Evolutionary conservation across 1,140 invertebrate species (phyloP), one percentile per base, ranked within the genome.

Genomic region (Leptopilina clavipes): DNA sequence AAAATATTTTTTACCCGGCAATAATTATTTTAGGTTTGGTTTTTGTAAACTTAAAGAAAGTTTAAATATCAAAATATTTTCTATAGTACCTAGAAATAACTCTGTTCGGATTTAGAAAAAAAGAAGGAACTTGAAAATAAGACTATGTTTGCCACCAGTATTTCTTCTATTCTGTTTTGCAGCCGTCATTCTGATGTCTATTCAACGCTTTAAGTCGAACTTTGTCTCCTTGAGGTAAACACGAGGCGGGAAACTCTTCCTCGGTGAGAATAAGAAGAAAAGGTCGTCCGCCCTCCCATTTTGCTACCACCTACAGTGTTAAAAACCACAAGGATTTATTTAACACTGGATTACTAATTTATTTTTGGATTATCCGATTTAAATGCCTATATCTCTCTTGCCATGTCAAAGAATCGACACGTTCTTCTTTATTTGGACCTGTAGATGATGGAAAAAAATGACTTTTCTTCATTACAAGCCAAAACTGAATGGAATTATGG

Each of bases 161-260:
- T 52, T 52, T 65, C 25, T 31, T 12, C 59, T 65, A n/a, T 65
- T 22, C 59, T 65, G 25, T 44, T 52, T 40, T 8, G 17, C 7
- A 19, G 10, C n/a, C 10, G 37, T 31, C 48, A 59, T 31, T 73
- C 37, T 45, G 48, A 52, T 52, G 76, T 72, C 59, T 79, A 45
- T 54, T 82, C 72, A 80, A 73, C 75, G 81, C 82, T 84, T 86
- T 84, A 86, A 86, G 86, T 86, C 86, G 44, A 73, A 73, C 71
- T 73, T 73, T 48, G 71, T 73, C 52, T 48, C 44, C 44, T 73
- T 25, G 44, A 48, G 52, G 71, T 73, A 73, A 73, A 73, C 71
- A 73, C 71, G 40, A 25, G 40, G 71, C 52, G 40, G 71, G 44
- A 73, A 54, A 31, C 22, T 73, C 71, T 73, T 54, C 12, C 11